Percentiles rank a stretch among this genome's conserved stretches.
Evolutionary conservation across 2,113 vertebrate species (phyloP).

Genomic region (Cinclus cinclus): DNA sequence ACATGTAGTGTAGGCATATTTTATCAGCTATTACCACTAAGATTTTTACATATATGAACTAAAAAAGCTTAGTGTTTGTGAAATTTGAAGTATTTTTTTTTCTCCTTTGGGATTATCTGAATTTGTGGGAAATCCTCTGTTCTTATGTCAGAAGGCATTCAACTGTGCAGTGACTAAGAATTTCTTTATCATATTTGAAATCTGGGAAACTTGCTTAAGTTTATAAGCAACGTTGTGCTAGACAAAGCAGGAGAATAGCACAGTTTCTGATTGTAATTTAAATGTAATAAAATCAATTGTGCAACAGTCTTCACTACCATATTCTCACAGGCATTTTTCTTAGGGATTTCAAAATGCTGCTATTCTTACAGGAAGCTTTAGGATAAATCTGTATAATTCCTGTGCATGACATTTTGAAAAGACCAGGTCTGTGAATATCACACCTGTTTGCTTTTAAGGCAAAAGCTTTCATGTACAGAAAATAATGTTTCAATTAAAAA

Average conservation of each 20-base stretch:
- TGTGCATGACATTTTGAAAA: not conserved
- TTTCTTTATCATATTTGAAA: not conserved
- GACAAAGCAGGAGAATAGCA: not conserved
- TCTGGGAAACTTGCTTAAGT: not conserved
- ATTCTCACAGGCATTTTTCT: not conserved
- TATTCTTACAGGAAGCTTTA: not conserved
- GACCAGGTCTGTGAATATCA: not conserved
- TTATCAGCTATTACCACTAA: constrained; percentile 34
- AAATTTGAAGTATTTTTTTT: not conserved
- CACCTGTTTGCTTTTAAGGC: constrained; percentile 41
- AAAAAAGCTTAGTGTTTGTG: not conserved
- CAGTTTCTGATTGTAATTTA: not conserved
- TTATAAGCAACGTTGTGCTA: not conserved
- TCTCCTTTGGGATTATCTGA: not conserved
- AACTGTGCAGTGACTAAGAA: not conserved
- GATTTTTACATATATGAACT: not conserved
- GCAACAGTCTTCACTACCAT: not conserved
- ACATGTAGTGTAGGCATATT: not conserved
- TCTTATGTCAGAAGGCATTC: not conserved
- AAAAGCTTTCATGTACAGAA: constrained; percentile 14
- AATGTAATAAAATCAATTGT: not conserved
- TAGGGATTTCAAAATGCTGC: not conserved
- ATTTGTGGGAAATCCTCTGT: not conserved
- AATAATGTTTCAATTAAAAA: constrained; percentile 35
- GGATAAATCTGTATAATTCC: not conserved